These are phyloP conservation scores for Marasmarcha lunaedactyla DNA, from an alignment of 2,888 invertebrate genomes.

Conservation along the genomic window DNA sequence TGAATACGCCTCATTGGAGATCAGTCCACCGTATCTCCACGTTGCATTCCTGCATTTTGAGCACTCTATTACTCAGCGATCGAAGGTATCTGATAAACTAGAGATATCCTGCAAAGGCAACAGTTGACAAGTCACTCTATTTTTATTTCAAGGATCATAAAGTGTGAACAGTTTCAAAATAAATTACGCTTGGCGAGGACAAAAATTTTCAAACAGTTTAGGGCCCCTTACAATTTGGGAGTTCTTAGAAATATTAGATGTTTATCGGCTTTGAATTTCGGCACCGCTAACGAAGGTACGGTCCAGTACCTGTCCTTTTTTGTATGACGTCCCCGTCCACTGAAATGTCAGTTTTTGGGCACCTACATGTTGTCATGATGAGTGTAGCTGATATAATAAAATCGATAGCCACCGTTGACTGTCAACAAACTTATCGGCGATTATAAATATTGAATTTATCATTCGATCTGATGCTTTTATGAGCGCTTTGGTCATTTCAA, in stretches of 20 bases:
- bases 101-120: constrained; percentile 30
- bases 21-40: constrained; percentile 33
- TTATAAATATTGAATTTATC: constrained; percentile 19
- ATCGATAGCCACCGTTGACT: constrained; percentile 57
- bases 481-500: neutral
- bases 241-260: constrained; percentile 61
- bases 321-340: constrained; percentile 38
- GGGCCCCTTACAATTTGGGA: constrained; percentile 30
- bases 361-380: constrained; percentile 37
- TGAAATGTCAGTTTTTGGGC: constrained; percentile 27
- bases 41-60: constrained; percentile 49
- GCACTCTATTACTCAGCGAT: constrained; percentile 40
- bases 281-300: constrained; percentile 57
- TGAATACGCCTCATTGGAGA: constrained; percentile 45
- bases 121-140: constrained; percentile 53
- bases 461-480: constrained; percentile 1
- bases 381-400: constrained; percentile 15
- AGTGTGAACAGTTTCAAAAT: constrained; percentile 58
- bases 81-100: constrained; percentile 33
- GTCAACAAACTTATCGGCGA: constrained; percentile 41
- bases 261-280: constrained; percentile 51
- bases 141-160: constrained; percentile 28
- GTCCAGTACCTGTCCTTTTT: constrained; percentile 47
- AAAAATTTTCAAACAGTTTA: constrained; percentile 38
- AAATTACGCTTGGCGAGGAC: constrained; percentile 39